Conservation (phyloP, 2,797 vertebrate species). For the Falco cherrug region DNA sequence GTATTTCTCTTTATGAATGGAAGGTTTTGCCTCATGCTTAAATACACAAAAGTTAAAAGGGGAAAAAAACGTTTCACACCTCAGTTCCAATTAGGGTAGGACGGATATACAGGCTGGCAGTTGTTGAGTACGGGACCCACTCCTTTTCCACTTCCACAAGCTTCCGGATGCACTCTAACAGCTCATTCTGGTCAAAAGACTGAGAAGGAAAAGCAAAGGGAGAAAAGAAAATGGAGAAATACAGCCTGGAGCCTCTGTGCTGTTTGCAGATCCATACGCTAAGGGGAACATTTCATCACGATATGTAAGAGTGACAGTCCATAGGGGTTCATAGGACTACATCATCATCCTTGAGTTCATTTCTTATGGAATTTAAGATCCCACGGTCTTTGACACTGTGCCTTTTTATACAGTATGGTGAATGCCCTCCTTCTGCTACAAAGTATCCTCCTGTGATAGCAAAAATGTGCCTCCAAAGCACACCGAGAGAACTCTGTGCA, state of each 20-base stretch:
- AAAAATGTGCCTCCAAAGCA: background rate
- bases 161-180: conserved; percentile 87
- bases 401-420: background rate
- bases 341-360: background rate
- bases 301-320: background rate
- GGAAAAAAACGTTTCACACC: conserved; percentile 66
- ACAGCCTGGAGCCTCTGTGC: background rate
- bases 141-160: conserved; percentile 87
- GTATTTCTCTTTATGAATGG: background rate
- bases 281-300: background rate
- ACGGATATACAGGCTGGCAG: conserved; percentile 88
- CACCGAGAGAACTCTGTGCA: background rate
- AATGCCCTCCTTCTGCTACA: background rate
- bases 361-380: background rate
- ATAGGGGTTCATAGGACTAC: background rate
- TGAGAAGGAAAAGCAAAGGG: conserved; percentile 52
- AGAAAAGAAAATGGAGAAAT: background rate
- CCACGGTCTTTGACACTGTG: background rate
- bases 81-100: conserved; percentile 89
- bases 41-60: background rate
- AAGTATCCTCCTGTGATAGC: background rate
- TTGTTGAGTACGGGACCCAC: conserved; percentile 84
- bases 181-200: conserved; percentile 85
- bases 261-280: background rate
- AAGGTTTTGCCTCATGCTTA: background rate